phyloP scores from a whole-genome alignment of 2,113 vertebrate genomes.

The Mesembrinibis cayennensis region DNA sequence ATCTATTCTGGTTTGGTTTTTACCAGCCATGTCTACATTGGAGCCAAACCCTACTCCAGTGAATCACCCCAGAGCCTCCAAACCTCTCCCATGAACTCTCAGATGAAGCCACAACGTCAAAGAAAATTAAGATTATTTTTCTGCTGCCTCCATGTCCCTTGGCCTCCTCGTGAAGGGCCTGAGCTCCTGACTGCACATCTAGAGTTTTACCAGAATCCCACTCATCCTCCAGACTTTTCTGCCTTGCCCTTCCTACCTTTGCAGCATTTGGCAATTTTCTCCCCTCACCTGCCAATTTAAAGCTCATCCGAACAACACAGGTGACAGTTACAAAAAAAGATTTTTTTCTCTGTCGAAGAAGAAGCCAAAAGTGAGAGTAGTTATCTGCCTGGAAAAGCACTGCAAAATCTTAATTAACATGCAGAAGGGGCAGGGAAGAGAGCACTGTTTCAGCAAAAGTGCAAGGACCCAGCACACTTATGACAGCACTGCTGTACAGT shows the following conservation, averaged over 20 bases:
- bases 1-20: neutral
- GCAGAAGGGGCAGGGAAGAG: neutral
- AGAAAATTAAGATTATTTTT: neutral
- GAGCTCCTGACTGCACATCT: neutral
- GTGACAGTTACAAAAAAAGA: neutral
- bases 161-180: neutral
- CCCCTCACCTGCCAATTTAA: neutral
- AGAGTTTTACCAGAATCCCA: neutral
- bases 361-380: neutral
- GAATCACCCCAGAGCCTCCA: neutral
- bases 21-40: neutral
- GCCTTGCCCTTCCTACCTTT: neutral
- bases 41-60: neutral
- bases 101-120: neutral
- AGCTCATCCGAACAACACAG: neutral
- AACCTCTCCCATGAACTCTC: neutral
- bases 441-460: neutral
- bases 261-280: neutral
- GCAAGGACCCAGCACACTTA: neutral
- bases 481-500: accelerated
- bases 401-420: too few species aligned
- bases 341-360: neutral
- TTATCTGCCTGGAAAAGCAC: neutral
- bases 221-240: neutral
- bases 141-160: neutral